Conservation (phyloP, 2,113 vertebrate species). For the Myrmecophaga tridactyla region DNA sequence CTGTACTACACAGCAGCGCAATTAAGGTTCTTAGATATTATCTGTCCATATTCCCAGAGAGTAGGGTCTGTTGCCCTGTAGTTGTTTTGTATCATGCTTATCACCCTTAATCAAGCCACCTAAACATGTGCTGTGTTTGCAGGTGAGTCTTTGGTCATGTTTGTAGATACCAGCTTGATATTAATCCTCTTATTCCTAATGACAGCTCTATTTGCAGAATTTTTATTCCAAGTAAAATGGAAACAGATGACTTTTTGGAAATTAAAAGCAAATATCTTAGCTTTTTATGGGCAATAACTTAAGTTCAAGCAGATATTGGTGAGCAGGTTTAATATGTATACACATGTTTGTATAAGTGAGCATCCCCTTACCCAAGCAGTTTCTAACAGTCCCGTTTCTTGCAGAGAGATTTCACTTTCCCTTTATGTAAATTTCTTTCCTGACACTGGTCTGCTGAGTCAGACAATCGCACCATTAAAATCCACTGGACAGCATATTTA, state of each 20-base stretch:
- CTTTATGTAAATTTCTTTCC: constrained; percentile 76
- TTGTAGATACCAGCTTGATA: neutral
- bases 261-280: constrained; percentile 68
- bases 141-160: neutral
- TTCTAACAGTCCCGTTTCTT: constrained; percentile 62
- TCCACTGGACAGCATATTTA: constrained; percentile 71
- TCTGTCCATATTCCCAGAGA: neutral
- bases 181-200: constrained; percentile 54
- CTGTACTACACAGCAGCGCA: neutral
- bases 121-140: neutral
- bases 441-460: constrained; percentile 79
- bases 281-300: constrained; percentile 65
- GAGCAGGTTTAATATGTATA: constrained; percentile 40
- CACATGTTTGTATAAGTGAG: constrained; percentile 49
- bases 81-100: neutral
- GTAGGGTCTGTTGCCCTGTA: rapidly evolving
- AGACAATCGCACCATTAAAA: constrained; percentile 79
- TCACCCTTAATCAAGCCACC: neutral
- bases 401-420: constrained; percentile 78
- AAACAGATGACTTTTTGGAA: constrained; percentile 69
- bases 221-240: constrained; percentile 65
- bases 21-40: neutral
- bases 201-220: constrained; percentile 58
- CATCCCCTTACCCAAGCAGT: constrained; percentile 70
- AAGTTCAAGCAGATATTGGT: constrained; percentile 42